Percentiles rank a stretch among this genome's conserved stretches.
Conservation (phyloP, 2,888 invertebrate genomes). For the Isotomurus palustris region DNA sequence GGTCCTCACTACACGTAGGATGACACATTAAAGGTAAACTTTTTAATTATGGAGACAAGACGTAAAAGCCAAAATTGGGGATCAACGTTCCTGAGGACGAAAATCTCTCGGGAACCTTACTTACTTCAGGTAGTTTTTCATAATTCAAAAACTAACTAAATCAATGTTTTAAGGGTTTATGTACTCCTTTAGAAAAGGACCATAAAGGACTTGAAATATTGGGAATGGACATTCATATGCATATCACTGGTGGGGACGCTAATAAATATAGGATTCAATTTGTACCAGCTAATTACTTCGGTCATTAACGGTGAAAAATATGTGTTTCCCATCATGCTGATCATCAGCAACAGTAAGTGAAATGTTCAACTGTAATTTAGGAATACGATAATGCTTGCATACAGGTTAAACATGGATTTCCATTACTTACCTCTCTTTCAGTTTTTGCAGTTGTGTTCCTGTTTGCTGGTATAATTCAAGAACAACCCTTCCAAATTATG, state of each 20-base stretch:
- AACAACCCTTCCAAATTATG: constrained; percentile 30
- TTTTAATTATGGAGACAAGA: background rate
- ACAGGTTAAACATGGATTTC: background rate
- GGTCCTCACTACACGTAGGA: background rate
- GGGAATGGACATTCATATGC: constrained; percentile 32
- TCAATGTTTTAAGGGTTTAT: background rate
- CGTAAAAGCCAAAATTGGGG: constrained; percentile 25
- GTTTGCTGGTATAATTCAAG: constrained; percentile 26
- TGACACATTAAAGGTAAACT: background rate
- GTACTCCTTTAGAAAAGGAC: constrained; percentile 19
- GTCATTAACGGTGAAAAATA: constrained; percentile 18
- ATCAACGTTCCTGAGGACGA: constrained; percentile 25
- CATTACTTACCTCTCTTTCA: too few relatives aligned
- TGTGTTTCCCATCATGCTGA: constrained; percentile 24
- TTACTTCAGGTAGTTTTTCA: constrained; percentile 1
- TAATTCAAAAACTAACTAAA: background rate
- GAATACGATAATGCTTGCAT: background rate
- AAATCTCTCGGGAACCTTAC: constrained; percentile 23
- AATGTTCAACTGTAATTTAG: background rate
- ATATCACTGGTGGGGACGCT: constrained; percentile 17
- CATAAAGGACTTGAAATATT: constrained; percentile 20
- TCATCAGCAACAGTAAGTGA: constrained; percentile 26
- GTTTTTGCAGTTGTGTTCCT: constrained; percentile 30
- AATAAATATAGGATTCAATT: constrained; percentile 28
- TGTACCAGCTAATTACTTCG: constrained; percentile 16